Percentiles rank a stretch among this genome's conserved stretches.
Evolutionary conservation across 1,140 invertebrate genomes (phyloP).

Genomic region (Heliconius congener): DNA sequence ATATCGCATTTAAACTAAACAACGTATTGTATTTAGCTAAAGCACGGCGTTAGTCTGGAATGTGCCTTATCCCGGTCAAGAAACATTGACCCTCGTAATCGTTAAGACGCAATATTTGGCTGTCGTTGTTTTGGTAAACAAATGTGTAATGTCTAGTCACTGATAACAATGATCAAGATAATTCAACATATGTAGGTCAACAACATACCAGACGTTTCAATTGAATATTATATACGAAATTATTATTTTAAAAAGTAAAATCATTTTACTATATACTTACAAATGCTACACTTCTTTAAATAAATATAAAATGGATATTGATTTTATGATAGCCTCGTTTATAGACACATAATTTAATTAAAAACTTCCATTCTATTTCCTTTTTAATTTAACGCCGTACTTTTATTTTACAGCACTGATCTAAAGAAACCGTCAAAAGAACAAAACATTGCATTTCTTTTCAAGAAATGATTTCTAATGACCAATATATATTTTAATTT

Average conservation of each 20-base stretch:
- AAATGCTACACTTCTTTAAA: no score
- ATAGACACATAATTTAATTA: not conserved
- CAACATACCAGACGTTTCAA: slow-evolving; percentile 14
- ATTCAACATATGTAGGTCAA: slow-evolving; percentile 40
- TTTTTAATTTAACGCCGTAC: not conserved
- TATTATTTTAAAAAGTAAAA: no score
- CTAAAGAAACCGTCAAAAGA: not conserved
- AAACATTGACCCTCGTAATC: slow-evolving; percentile 45
- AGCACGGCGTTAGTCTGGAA: not conserved
- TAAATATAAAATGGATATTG: no score
- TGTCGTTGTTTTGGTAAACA: slow-evolving; percentile 25
- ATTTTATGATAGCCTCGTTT: no score
- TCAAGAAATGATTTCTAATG: not conserved
- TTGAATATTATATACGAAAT: slow-evolving; percentile 20
- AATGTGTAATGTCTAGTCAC: slow-evolving; percentile 38
- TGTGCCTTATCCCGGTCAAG: slow-evolving; percentile 13
- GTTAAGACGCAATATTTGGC: not conserved
- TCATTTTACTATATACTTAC: no score
- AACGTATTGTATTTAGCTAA: no score
- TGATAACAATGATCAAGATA: slow-evolving; percentile 34
- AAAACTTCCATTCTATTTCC: not conserved
- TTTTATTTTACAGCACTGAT: not conserved
- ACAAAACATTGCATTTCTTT: not conserved
- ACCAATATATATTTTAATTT: not conserved
- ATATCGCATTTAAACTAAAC: no score